These are phyloP conservation scores for Amblyopsis rosae DNA, from an alignment of 2,113 vertebrate species.

Conservation along the genomic window DNA sequence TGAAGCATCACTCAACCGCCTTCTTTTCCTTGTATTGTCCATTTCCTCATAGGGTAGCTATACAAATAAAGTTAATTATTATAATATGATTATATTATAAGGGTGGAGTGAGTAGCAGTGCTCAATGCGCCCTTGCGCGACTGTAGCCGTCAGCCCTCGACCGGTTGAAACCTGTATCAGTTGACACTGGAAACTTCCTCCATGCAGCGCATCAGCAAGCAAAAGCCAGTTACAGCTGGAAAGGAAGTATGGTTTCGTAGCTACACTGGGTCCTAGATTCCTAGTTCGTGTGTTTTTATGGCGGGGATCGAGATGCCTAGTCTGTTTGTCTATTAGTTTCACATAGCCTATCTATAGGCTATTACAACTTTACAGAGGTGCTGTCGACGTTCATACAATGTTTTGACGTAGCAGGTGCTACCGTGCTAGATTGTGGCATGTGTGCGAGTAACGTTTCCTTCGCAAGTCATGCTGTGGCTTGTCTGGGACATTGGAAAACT, in stretches of 20 bases:
- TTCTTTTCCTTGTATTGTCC: constrained; percentile 13
- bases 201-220: constrained; percentile 50
- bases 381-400: too few relatives aligned
- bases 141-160: constrained; percentile 59
- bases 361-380: too few relatives aligned
- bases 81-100: constrained; percentile 7
- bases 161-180: constrained; percentile 73
- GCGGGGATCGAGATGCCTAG: too few relatives aligned
- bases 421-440: too few relatives aligned
- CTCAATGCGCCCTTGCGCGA: constrained; percentile 5
- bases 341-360: too few relatives aligned
- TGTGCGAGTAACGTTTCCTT: too few relatives aligned
- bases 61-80: too few relatives aligned
- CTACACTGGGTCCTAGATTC: constrained; percentile 24
- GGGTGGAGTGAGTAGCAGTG: constrained; percentile 27
- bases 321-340: too few relatives aligned
- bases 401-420: too few relatives aligned
- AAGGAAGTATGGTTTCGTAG: constrained; percentile 34
- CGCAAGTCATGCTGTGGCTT: not conserved
- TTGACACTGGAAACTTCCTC: constrained; percentile 63
- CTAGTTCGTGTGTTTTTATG: too few relatives aligned
- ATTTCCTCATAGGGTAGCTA: constrained; percentile 32
- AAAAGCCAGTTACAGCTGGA: constrained; percentile 53
- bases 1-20: constrained; percentile 10
- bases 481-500: not conserved